phyloP scores from a whole-genome alignment of 2,797 vertebrate genomes.

The Spinibarbus caldwelli region DNA sequence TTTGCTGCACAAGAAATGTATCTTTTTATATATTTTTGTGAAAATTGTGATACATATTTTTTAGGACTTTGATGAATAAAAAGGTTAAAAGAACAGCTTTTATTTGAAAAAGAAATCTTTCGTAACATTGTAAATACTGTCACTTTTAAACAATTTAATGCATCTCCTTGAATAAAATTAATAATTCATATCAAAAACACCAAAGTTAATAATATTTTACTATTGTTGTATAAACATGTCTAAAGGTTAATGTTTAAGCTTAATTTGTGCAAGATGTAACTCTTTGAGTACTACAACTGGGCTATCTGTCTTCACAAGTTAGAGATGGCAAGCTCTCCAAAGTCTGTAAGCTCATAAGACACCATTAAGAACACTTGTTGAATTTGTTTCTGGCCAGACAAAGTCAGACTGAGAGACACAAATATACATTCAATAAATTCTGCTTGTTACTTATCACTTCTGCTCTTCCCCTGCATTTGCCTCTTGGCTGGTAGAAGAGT shows the following conservation, averaged over 20 bases:
- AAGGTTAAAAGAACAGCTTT: background rate
- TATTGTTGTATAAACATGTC: background rate
- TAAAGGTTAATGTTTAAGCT: background rate
- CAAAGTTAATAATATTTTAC: background rate
- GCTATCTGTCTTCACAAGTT: background rate
- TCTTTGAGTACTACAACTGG: background rate
- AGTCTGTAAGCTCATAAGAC: background rate
- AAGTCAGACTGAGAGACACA: background rate
- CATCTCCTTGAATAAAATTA: background rate
- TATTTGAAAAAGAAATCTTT: background rate
- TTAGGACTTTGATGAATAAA: background rate
- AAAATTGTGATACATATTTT: background rate
- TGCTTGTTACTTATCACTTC: no score
- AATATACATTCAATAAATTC: background rate
- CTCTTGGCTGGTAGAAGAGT: background rate
- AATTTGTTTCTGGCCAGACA: background rate
- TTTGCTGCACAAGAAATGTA: background rate
- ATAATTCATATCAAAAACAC: no score
- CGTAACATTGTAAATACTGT: background rate
- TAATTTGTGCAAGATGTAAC: background rate
- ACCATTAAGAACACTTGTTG: background rate
- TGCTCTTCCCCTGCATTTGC: background rate
- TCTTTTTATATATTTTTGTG: background rate
- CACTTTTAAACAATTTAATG: background rate
- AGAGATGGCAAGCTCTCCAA: background rate